Evolutionary conservation across 2,797 vertebrate genomes (phyloP).

Genomic region (Pantherophis alleghaniensis): DNA sequence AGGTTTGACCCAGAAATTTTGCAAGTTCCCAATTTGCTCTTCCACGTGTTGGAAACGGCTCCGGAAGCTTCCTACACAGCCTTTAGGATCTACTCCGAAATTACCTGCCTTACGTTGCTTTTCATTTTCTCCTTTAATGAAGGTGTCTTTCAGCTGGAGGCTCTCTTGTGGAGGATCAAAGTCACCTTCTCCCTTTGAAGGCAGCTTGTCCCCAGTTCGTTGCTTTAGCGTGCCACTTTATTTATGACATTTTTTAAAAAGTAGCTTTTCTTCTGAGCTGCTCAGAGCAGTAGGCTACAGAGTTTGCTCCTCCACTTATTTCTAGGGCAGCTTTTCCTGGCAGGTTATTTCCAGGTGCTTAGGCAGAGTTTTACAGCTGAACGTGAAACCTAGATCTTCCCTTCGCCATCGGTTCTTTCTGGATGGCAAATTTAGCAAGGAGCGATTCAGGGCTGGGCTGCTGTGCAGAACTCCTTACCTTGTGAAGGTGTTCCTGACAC

Average conservation of each 20-base stretch:
- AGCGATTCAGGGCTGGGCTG: background rate
- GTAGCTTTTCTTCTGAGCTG: background rate
- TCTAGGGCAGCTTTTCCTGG: no score
- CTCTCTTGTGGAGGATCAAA: background rate
- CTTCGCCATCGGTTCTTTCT: background rate
- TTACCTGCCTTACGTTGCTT: background rate
- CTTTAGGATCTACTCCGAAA: background rate
- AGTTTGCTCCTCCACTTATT: background rate
- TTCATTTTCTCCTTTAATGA: background rate
- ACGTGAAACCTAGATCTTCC: background rate
- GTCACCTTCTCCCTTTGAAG: background rate
- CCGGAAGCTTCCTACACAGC: no score
- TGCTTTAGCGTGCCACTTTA: background rate
- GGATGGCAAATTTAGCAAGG: background rate
- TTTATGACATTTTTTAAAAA: background rate
- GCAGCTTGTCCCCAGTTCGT: background rate
- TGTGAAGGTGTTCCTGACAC: no score
- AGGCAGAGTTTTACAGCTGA: background rate
- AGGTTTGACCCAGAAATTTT: background rate
- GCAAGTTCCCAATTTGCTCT: background rate
- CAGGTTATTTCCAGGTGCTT: background rate
- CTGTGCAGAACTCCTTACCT: background rate
- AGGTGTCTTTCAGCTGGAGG: background rate
- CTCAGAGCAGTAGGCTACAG: background rate
- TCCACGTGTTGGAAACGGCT: fast-evolving